Base-by-base conservation (phyloP, 2,797 vertebrate species). In the Pipistrellus nathusii region DNA sequence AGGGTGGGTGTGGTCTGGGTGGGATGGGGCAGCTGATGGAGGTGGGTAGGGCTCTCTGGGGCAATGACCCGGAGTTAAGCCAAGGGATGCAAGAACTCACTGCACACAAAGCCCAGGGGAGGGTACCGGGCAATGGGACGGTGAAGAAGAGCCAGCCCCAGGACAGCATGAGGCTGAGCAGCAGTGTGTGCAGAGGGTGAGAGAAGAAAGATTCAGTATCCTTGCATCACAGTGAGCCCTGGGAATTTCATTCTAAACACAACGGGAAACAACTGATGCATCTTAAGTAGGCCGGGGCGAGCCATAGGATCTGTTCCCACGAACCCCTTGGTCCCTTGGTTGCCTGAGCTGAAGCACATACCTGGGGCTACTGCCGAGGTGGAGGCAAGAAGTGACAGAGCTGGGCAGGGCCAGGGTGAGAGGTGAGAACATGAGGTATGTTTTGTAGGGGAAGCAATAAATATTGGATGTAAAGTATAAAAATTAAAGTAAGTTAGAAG, bases 381-480 rank as follows among this genome's bases (percentile, higher is more conserved):
- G 6, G 9, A 86, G 71, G 51, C 57, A 41, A n/a, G 75, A 89
- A 71, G 64, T 41, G 41, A 72, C 21, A 44, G 83, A 73, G 12
- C 41, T 20, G 38, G 76, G 78, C 23, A 57, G 15, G 20, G 20
- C 27, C 77, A 87, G 76, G 89, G 76, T 23, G 27, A 84, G 80
- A 84, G 80, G 57, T 64, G 68, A 38, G 48, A 69, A 94, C 91
- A 81, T 21, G 75, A 77, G 13, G 38, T 86, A 27, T 46, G 53
- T 81, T 94, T 89, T 69, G 59, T 55, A 90, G 76, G 32, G 78
- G 68, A 84, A 92, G 59, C 32, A 71, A n/a, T 14, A 93, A 84
- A 68, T 91, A 76, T 84, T 87, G 27, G 75, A 53, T 80, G 8
- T 27, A 62, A 88, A 32, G 68, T 57, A 80, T 69, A 41, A 75